Evolutionary conservation across 2,888 invertebrate genomes (phyloP).

Genomic region (Cheilosia vulpina): DNA sequence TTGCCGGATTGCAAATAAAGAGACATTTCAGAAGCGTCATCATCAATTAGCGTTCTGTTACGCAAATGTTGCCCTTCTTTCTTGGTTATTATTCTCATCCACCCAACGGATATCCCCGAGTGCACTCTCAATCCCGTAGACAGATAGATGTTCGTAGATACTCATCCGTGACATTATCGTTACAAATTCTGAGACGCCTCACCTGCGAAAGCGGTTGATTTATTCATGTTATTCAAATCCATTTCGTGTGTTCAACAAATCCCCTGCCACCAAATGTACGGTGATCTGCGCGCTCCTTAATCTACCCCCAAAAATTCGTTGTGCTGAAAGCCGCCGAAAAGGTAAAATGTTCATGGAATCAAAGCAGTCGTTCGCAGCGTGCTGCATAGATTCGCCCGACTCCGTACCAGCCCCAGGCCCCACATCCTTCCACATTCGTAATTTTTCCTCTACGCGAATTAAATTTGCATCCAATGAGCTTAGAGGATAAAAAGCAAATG

Average conservation of each 20-base stretch:
- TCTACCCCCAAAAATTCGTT: constrained; percentile 36
- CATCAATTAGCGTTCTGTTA: too few species aligned
- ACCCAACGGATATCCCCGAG: not conserved
- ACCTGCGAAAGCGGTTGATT: constrained; percentile 72
- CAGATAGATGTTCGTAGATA: constrained; percentile 3
- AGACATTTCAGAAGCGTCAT: too few species aligned
- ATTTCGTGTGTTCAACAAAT: constrained; percentile 76
- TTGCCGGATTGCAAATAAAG: too few species aligned
- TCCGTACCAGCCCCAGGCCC: not conserved
- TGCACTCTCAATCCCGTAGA: not conserved
- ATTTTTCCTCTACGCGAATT: constrained; percentile 70
- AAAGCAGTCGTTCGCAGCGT: constrained; percentile 48
- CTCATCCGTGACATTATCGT: constrained; percentile 57
- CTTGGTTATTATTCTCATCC: too few species aligned
- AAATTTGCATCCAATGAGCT: constrained; percentile 75
- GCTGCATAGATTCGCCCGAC: constrained; percentile 29
- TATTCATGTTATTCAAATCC: constrained; percentile 77
- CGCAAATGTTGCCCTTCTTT: too few species aligned
- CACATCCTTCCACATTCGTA: constrained; percentile 31
- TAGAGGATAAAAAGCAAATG: constrained; percentile 73
- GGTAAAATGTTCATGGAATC: constrained; percentile 67
- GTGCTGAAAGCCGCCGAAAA: constrained; percentile 48
- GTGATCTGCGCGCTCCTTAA: constrained; percentile 41
- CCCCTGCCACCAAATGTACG: constrained; percentile 40
- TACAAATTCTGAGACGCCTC: constrained; percentile 65